phyloP scores from a whole-genome alignment of 2,113 vertebrate species.

The Setophaga coronata region DNA sequence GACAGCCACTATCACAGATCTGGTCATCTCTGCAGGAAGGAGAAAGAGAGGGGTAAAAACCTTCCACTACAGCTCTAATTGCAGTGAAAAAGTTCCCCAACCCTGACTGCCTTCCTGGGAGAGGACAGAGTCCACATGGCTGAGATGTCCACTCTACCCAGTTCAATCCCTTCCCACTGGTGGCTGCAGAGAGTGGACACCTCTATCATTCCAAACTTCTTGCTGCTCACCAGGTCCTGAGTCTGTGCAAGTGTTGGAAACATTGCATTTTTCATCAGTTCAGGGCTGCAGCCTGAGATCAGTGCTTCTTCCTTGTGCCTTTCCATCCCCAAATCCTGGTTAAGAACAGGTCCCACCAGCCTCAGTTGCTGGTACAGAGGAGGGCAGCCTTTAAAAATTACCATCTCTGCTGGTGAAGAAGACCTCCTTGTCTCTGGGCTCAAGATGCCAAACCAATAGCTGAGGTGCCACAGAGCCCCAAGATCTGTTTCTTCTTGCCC shows the following conservation, averaged over 20 bases:
- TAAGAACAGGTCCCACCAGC: neutral
- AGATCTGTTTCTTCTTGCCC: neutral
- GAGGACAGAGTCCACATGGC: neutral
- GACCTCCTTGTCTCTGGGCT: rapidly evolving
- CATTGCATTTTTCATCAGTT: neutral
- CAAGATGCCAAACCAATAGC: neutral
- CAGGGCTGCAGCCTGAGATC: neutral
- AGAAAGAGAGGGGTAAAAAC: neutral
- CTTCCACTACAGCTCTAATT: neutral
- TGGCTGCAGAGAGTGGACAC: neutral
- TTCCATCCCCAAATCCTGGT: rapidly evolving
- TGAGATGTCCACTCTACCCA: neutral
- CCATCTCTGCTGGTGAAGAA: neutral
- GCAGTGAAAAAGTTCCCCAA: neutral
- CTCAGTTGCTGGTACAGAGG: neutral
- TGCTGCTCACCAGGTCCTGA: neutral
- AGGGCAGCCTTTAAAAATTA: neutral
- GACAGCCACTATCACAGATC: rapidly evolving
- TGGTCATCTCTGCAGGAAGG: neutral
- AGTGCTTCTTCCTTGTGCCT: neutral
- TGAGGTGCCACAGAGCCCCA: neutral
- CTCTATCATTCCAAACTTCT: neutral
- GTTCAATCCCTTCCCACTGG: neutral
- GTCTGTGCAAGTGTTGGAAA: neutral
- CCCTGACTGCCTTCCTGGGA: neutral